A percentile compares a stretch with the other conserved stretches of the same genome.
phyloP scores from a whole-genome alignment of 2,888 invertebrate genomes.

The Hypomecis atomaria region DNA sequence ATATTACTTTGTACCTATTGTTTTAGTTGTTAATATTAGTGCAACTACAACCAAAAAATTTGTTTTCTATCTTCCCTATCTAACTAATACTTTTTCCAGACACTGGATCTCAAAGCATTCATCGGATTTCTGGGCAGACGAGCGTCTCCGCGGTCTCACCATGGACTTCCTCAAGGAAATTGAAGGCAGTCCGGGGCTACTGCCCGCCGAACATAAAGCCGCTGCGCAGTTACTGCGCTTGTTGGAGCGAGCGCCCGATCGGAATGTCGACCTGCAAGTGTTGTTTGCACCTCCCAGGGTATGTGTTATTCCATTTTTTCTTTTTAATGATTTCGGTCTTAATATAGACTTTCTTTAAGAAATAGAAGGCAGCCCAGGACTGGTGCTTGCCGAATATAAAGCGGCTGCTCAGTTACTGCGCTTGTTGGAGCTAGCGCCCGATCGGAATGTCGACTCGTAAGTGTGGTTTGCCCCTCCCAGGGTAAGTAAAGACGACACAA shows the following conservation, averaged over 20 bases:
- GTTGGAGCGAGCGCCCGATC: conserved; percentile 90
- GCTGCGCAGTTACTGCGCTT: conserved; percentile 92
- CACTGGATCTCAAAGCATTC: conserved; percentile 97
- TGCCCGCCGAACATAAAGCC: conserved; percentile 95
- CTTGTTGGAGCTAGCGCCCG: conserved; percentile 90
- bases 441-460: conserved; percentile 87
- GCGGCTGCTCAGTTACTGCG: conserved; percentile 93
- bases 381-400: conserved; percentile 95
- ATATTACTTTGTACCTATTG: too few species aligned
- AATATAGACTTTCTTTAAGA: conserved; percentile 95
- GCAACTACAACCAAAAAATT: too few species aligned
- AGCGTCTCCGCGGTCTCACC: conserved; percentile 89
- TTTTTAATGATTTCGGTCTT: too few species aligned
- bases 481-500: too few species aligned
- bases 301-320: too few species aligned
- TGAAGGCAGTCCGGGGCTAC: conserved; percentile 91
- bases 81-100: conserved; percentile 63
- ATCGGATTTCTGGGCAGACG: conserved; percentile 93
- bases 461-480: conserved; percentile 88
- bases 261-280: conserved; percentile 88
- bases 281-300: conserved; percentile 89
- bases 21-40: too few species aligned
- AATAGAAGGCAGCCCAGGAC: conserved; percentile 92
- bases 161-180: conserved; percentile 95
- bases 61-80: neutral